These are phyloP conservation scores for Aromia moschata DNA, from an alignment of 2,888 invertebrate genomes.

Conservation along the genomic window DNA sequence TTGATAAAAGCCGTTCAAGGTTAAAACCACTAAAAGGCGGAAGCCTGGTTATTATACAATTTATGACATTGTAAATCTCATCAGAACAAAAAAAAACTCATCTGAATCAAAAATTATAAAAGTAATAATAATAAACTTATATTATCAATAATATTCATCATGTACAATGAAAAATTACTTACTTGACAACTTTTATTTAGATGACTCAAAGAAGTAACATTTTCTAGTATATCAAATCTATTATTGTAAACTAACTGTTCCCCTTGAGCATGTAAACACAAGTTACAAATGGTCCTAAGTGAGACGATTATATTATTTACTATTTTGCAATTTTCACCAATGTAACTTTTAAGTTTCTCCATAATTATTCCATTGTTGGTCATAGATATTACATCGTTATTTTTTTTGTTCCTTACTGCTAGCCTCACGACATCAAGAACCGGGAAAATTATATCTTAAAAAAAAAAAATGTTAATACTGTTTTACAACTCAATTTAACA, in stretches of 20 bases:
- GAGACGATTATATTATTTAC: constrained; percentile 80
- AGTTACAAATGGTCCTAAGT: constrained; percentile 82
- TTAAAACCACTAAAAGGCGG: too few relatives aligned
- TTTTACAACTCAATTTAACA: too few relatives aligned
- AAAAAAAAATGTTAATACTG: too few relatives aligned
- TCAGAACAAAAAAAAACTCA: too few relatives aligned
- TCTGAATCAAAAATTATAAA: too few relatives aligned
- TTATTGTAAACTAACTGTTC: constrained; percentile 70
- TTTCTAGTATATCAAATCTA: constrained; percentile 67
- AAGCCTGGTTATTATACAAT: too few relatives aligned
- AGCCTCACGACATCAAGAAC: constrained; percentile 87
- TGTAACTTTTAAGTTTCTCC: constrained; percentile 53
- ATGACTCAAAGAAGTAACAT: constrained; percentile 65
- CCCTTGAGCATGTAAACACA: constrained; percentile 76
- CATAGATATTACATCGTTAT: constrained; percentile 70
- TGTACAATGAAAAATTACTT: constrained; percentile 25
- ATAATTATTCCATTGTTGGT: constrained; percentile 54
- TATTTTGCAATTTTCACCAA: constrained; percentile 61
- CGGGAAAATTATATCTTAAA: constrained; percentile 82
- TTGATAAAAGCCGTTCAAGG: too few relatives aligned
- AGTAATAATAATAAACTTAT: not conserved
- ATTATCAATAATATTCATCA: not conserved
- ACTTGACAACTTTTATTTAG: constrained; percentile 74
- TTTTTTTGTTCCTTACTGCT: constrained; percentile 70
- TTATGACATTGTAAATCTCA: too few relatives aligned